phyloP scores from a whole-genome alignment of 2,888 invertebrate genomes.

The Trichacis sp. region DNA sequence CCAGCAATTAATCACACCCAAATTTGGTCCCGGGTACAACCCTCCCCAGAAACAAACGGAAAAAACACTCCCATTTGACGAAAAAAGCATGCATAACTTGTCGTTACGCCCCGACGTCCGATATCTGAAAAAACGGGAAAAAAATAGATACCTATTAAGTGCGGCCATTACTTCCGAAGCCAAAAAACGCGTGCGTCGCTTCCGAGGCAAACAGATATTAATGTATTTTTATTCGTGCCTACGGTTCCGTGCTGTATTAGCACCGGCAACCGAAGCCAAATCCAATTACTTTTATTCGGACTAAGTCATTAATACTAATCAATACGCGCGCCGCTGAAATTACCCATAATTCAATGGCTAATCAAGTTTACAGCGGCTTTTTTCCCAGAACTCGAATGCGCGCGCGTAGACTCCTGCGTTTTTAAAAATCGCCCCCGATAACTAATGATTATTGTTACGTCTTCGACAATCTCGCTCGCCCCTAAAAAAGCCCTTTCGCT shows the following conservation, averaged over 20 bases:
- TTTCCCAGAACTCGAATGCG: slow-evolving; percentile 50
- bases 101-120: background rate
- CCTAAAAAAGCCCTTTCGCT: slow-evolving; percentile 17
- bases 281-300: slow-evolving; percentile 70
- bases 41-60: no score
- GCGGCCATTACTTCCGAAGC: slow-evolving; percentile 66
- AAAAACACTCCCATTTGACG: no score
- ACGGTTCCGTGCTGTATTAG: slow-evolving; percentile 44
- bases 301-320: slow-evolving; percentile 70
- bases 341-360: slow-evolving; percentile 68
- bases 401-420: slow-evolving; percentile 49
- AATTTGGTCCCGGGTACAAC: no score
- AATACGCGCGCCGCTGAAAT: slow-evolving; percentile 64
- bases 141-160: slow-evolving; percentile 61
- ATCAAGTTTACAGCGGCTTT: slow-evolving; percentile 68
- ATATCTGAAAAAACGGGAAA: slow-evolving; percentile 38
- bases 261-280: slow-evolving; percentile 61
- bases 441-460: slow-evolving; percentile 69
- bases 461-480: slow-evolving; percentile 48
- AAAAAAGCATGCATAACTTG: background rate
- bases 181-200: slow-evolving; percentile 58
- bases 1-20: no score
- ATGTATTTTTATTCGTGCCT: slow-evolving; percentile 67
- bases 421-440: slow-evolving; percentile 66
- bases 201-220: slow-evolving; percentile 69